Base-by-base conservation (phyloP, 2,888 invertebrate species). In the Agapetus fuscipes region DNA sequence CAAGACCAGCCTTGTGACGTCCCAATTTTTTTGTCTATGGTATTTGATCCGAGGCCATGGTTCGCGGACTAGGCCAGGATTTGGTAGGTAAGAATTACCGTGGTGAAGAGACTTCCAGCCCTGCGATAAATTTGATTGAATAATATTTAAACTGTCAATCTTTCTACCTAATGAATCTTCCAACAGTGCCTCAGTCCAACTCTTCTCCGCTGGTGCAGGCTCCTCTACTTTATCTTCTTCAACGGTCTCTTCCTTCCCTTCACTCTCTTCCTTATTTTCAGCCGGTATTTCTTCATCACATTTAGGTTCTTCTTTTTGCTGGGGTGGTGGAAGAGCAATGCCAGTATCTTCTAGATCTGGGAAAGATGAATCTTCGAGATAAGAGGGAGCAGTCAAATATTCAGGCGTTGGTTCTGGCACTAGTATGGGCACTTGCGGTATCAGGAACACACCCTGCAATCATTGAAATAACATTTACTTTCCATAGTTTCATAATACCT, bases 341-440 rank as follows among this genome's bases (percentile, higher is more conserved):
- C 67, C 66, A 24, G 66, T 62, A 34, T 64, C 65, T 37, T 66
- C 64, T 6, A 64, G 52, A 48, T 67, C 66, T 0, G 64, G 66
- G 0, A 66, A 59, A 32, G 60, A 61, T n/a, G 60, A 63, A 30
- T 66, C 66, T 0, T 60, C 60, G 38, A 62, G 27, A 0, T 64
- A 62, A 14, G 66, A 66, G 0, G 66, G 58, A 0, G 67, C 67
- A 39, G 65, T 62, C 14, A 64, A 37, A 30, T 62, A 62, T 48
- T 62, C 58, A 0, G 66, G 66, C 0, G 51, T 43, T n/a, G 61
- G 62, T 29, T 65, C 67, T 1, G 67, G 67, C 0, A 66, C 49
- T 1, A 68, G 49, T 2, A 66, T 64, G 0, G 65, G 65, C 2
- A 66, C 65, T 32, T 66, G 65, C 0, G 61, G 54, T 3, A 56